Conservation (phyloP, 2,113 vertebrate species). For the Chrysochloris asiatica region DNA sequence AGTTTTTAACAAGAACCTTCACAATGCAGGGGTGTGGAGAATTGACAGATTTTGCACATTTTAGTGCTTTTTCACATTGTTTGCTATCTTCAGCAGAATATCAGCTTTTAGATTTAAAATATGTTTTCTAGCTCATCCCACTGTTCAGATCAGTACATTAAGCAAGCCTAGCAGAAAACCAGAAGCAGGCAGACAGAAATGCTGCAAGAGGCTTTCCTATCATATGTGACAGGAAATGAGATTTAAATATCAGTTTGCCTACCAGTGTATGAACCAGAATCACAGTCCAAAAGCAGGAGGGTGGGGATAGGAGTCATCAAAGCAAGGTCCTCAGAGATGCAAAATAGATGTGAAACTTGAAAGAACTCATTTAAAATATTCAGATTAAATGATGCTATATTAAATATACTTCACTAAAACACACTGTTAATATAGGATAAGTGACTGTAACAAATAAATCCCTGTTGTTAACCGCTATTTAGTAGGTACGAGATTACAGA, state of each 20-base stretch:
- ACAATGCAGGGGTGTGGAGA: slow-evolving; percentile 53
- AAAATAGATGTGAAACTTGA: background rate
- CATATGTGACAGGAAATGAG: slow-evolving; percentile 60
- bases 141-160: slow-evolving; percentile 76
- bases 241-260: slow-evolving; percentile 68
- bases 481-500: background rate
- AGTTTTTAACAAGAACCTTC: slow-evolving; percentile 52
- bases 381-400: background rate
- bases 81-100: slow-evolving; percentile 72
- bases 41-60: slow-evolving; percentile 62
- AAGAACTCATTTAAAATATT: background rate
- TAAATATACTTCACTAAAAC: background rate
- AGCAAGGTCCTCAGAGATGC: slow-evolving; percentile 39
- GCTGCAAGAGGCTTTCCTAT: slow-evolving; percentile 47
- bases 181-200: slow-evolving; percentile 60
- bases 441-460: background rate
- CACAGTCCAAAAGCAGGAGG: background rate
- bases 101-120: slow-evolving; percentile 74
- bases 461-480: background rate
- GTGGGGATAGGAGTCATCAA: background rate
- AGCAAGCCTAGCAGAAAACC: slow-evolving; percentile 74
- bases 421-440: background rate
- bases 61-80: slow-evolving; percentile 51
- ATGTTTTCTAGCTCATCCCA: slow-evolving; percentile 62
- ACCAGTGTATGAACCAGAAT: slow-evolving; percentile 44